phyloP scores from a whole-genome alignment of 2,797 vertebrate species.

The Onychomys arenicola region DNA sequence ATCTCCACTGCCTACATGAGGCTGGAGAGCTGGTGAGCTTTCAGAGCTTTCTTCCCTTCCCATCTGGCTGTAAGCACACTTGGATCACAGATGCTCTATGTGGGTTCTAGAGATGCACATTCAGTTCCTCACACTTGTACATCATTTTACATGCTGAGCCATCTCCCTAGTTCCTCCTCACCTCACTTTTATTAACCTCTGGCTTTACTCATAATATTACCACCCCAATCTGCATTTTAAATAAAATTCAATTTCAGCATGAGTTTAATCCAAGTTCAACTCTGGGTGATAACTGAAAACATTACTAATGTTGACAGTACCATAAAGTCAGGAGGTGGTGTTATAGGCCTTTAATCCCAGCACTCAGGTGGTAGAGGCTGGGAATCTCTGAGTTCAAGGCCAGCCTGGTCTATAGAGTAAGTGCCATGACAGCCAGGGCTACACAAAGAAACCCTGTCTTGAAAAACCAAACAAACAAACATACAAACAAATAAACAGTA shows the following conservation, averaged over 20 bases:
- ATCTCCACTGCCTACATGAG: not conserved
- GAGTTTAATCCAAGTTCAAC: constrained; percentile 56
- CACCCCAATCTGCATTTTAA: not conserved
- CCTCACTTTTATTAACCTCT: not conserved
- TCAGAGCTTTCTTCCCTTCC: not conserved
- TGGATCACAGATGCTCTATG: not conserved
- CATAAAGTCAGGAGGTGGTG: not conserved
- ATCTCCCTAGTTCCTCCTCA: not conserved
- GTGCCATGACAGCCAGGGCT: not conserved
- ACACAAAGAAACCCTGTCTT: not conserved
- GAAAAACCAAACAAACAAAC: not conserved
- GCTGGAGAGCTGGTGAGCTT: not conserved
- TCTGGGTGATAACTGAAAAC: constrained; percentile 51
- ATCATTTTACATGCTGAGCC: not conserved
- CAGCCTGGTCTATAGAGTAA: not conserved
- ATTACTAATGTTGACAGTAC: not conserved
- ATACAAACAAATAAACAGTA: not conserved
- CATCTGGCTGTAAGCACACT: not conserved
- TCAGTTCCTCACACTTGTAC: not conserved
- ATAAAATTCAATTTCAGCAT: constrained; percentile 55
- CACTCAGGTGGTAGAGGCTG: not conserved
- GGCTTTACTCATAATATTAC: not conserved
- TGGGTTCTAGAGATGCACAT: not conserved
- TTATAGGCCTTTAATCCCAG: not conserved
- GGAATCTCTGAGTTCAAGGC: not conserved